Percentiles rank a stretch among this genome's conserved stretches.
These are phyloP conservation scores for Pseudomyrmex cubaensis DNA, from an alignment of 1,140 invertebrate genomes.

Conservation along the genomic window DNA sequence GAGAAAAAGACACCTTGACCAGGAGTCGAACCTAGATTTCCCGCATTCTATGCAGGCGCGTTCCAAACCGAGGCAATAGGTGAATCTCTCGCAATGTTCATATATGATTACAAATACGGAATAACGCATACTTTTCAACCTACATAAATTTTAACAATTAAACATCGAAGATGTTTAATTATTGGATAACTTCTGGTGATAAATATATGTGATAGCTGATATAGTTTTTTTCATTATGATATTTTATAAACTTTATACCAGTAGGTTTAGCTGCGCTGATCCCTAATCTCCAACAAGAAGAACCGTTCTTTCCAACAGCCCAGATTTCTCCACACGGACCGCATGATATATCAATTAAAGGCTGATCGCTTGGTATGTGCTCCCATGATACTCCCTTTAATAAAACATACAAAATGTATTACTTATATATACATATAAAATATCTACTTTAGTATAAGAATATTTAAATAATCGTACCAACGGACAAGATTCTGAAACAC, in stretches of 20 bases:
- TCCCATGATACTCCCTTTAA: constrained; percentile 91
- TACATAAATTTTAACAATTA: too few relatives aligned
- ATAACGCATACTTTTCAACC: too few relatives aligned
- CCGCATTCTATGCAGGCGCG: too few relatives aligned
- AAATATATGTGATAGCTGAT: not conserved
- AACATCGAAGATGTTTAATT: not conserved
- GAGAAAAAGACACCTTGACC: too few relatives aligned
- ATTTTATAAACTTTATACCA: constrained; percentile 80
- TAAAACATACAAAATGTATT: constrained; percentile 60
- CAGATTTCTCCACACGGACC: constrained; percentile 91
- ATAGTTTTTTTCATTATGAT: not conserved
- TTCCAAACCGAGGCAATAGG: too few relatives aligned
- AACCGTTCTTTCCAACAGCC: constrained; percentile 94
- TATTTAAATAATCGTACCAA: constrained; percentile 84
- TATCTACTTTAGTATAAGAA: not conserved
- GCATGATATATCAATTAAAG: constrained; percentile 90
- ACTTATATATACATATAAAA: too few relatives aligned
- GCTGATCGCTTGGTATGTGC: constrained; percentile 91
- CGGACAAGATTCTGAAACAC: constrained; percentile 89
- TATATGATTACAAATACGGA: too few relatives aligned
- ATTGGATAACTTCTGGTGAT: not conserved
- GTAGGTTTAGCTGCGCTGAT: constrained; percentile 88
- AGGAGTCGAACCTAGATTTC: too few relatives aligned
- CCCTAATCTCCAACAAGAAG: constrained; percentile 91
- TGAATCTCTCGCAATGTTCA: too few relatives aligned